Percentiles rank a stretch among this genome's conserved stretches.
These are phyloP conservation scores for Enteromius argenteus DNA, from an alignment of 2,797 vertebrate species.

Conservation along the genomic window DNA sequence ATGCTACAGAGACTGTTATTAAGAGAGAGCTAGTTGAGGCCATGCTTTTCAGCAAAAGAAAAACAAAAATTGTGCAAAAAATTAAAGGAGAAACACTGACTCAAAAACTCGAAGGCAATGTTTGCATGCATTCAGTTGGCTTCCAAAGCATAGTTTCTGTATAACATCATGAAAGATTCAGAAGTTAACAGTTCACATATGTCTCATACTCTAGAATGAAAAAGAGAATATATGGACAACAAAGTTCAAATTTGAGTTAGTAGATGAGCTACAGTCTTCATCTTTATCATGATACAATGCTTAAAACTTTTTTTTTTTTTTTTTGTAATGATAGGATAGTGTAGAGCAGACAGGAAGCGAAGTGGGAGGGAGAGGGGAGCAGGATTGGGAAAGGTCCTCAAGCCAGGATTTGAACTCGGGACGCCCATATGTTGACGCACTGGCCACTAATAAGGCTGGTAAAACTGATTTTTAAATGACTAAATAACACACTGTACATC, in stretches of 20 bases:
- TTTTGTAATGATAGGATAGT: not conserved
- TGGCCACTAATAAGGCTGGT: not conserved
- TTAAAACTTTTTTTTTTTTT: not conserved
- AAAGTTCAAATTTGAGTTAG: not conserved
- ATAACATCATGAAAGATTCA: not conserved
- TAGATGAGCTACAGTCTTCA: not conserved
- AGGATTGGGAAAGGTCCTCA: not conserved
- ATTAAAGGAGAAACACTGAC: slow-evolving; percentile 8
- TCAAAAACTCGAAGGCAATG: not conserved
- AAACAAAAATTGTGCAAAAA: slow-evolving; percentile 44
- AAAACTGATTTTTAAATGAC: not conserved
- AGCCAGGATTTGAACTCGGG: not conserved
- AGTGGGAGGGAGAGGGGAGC: not conserved
- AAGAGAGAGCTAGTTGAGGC: slow-evolving; percentile 48
- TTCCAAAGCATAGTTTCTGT: slow-evolving; percentile 12
- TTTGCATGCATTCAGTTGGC: not conserved
- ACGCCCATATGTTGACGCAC: not conserved
- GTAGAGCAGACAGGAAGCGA: not conserved
- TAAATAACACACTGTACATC: not conserved
- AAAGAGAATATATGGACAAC: not conserved
- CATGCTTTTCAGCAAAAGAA: slow-evolving; percentile 5
- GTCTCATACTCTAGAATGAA: not conserved
- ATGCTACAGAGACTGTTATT: slow-evolving; percentile 59
- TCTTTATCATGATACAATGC: not conserved
- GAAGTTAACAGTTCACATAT: not conserved